A percentile compares a stretch with the other conserved stretches of the same genome.
phyloP scores from a whole-genome alignment of 23 tunicate species.

The Styela plicata region DNA sequence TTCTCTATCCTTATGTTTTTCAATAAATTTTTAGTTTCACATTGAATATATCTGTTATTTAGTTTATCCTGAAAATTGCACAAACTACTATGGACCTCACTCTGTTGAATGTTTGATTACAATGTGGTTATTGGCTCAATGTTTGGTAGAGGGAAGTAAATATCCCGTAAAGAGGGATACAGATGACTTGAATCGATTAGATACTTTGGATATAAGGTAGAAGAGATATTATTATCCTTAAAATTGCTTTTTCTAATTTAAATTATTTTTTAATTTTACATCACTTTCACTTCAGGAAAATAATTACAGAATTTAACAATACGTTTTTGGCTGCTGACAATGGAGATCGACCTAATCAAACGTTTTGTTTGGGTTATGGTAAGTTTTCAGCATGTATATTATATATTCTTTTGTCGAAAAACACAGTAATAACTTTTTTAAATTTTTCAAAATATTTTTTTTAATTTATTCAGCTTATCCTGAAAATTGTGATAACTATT shows the following conservation, averaged over 20 bases:
- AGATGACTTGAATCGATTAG: background rate
- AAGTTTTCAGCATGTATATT: too few relatives aligned
- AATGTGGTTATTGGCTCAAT: constrained; percentile 12
- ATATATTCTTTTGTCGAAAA: background rate
- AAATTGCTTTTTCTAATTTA: too few relatives aligned
- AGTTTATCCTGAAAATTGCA: constrained; percentile 6
- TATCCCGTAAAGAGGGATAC: background rate
- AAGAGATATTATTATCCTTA: too few relatives aligned
- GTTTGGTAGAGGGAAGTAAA: constrained; percentile 9
- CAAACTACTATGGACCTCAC: constrained; percentile 25
- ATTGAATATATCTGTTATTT: background rate
- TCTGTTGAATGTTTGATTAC: constrained; percentile 29
- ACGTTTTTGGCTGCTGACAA: background rate
- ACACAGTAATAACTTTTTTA: background rate
- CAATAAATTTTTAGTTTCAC: too few relatives aligned
- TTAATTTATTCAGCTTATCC: constrained; percentile 7
- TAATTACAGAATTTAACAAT: background rate
- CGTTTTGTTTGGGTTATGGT: constrained; percentile 24
- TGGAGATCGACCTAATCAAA: constrained; percentile 4
- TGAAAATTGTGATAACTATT: background rate
- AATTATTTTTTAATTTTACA: too few relatives aligned
- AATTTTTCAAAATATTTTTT: background rate
- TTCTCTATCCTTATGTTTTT: too few relatives aligned
- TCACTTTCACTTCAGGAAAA: background rate
- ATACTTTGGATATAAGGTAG: constrained; percentile 6